These are phyloP conservation scores for Drosophila orosa DNA, from an alignment of 1,140 invertebrate species.

Conservation along the genomic window DNA sequence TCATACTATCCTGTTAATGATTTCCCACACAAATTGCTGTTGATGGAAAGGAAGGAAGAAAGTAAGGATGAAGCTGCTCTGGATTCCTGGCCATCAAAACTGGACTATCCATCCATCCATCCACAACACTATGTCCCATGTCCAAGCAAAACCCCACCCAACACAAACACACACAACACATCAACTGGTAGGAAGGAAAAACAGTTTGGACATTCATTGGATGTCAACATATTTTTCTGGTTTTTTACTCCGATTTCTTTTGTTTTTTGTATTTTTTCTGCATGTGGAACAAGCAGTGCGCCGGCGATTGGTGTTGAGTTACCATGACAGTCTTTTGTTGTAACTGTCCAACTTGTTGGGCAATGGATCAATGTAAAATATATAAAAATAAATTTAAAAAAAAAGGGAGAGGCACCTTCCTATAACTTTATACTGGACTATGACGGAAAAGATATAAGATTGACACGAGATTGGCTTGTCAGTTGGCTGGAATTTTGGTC, in stretches of 20 bases:
- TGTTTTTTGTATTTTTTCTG: constrained; percentile 14
- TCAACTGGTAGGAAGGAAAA: constrained; percentile 29
- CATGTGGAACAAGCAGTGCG: constrained; percentile 45
- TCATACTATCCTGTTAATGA: constrained; percentile 42
- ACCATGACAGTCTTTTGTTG: constrained; percentile 67
- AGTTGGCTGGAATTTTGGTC: not conserved
- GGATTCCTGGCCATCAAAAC: constrained; percentile 49
- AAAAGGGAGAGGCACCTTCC: not conserved
- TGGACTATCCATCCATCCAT: constrained; percentile 39
- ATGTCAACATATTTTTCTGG: constrained; percentile 74
- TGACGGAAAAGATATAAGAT: constrained; percentile 8
- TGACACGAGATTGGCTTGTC: not conserved
- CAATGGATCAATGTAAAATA: constrained; percentile 41
- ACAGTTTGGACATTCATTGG: constrained; percentile 66
- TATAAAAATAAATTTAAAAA: not conserved
- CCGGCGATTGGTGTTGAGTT: constrained; percentile 66
- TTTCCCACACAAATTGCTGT: constrained; percentile 66
- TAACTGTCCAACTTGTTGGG: constrained; percentile 24
- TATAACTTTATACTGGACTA: constrained; percentile 9
- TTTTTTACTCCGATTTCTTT: constrained; percentile 38
- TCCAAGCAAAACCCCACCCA: constrained; percentile 18
- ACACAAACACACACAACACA: constrained; percentile 5
- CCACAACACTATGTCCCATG: constrained; percentile 9
- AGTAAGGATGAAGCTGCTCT: constrained; percentile 16
- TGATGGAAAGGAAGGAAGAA: constrained; percentile 25